phyloP scores from a whole-genome alignment of 2,113 vertebrate genomes.

The Lophochroa leadbeateri region DNA sequence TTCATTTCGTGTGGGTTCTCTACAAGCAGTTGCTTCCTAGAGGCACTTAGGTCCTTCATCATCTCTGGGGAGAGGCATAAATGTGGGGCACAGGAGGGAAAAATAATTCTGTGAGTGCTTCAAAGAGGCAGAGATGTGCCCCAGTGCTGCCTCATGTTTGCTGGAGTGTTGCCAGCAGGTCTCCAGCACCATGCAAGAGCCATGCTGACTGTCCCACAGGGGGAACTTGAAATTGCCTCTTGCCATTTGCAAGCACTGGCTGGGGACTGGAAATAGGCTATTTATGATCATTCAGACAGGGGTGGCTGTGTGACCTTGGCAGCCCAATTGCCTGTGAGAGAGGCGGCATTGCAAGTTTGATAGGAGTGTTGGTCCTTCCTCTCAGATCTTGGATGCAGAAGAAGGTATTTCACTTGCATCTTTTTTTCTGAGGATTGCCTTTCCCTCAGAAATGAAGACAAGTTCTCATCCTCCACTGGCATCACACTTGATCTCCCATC shows the following conservation, averaged over 20 bases:
- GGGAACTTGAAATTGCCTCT: neutral
- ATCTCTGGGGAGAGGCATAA: neutral
- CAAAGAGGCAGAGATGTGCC: neutral
- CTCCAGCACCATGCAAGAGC: neutral
- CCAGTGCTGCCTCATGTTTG: neutral
- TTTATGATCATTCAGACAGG: neutral
- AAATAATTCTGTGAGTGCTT: neutral
- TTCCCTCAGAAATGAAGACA: neutral
- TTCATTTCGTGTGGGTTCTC: neutral
- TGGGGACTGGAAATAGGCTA: neutral
- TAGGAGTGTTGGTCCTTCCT: neutral
- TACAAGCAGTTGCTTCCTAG: neutral
- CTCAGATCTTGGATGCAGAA: neutral
- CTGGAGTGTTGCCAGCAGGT: rapidly evolving
- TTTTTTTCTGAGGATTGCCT: neutral
- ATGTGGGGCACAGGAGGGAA: neutral
- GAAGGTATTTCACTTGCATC: neutral
- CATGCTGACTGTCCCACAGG: rapidly evolving
- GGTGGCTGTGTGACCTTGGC: neutral
- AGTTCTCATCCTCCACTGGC: neutral
- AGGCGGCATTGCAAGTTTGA: neutral
- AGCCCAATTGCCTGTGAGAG: rapidly evolving
- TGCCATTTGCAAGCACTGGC: neutral
- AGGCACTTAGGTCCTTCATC: neutral
- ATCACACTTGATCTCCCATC: neutral